These are phyloP conservation scores for Apis mellifera DNA, from an alignment of 1,140 invertebrate genomes.

Conservation along the genomic window Amel_HAv3.1 CM009943.2:5684001-5684500, in stretches of 20 bases:
- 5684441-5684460: neutral
- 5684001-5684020: neutral
- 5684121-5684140: neutral
- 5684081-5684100: no score
- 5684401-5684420: slow-evolving; percentile 57
- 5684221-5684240: slow-evolving; percentile 33
- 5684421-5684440: slow-evolving; percentile 51
- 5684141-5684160: neutral
- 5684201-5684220: neutral
- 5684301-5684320: slow-evolving; percentile 22
- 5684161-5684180: neutral
- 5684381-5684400: slow-evolving; percentile 55
- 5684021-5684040: neutral
- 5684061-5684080: no score
- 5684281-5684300: slow-evolving; percentile 45
- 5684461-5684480: slow-evolving; percentile 20
- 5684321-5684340: neutral
- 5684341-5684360: slow-evolving; percentile 23
- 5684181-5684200: slow-evolving; percentile 24
- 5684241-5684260: slow-evolving; percentile 32
- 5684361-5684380: neutral
- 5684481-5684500: neutral
- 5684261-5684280: neutral
- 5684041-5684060: no score
- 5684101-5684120: no score